Evolutionary conservation across 2,797 vertebrate species (phyloP).

Genomic region (Cephalopachus bancanus): DNA sequence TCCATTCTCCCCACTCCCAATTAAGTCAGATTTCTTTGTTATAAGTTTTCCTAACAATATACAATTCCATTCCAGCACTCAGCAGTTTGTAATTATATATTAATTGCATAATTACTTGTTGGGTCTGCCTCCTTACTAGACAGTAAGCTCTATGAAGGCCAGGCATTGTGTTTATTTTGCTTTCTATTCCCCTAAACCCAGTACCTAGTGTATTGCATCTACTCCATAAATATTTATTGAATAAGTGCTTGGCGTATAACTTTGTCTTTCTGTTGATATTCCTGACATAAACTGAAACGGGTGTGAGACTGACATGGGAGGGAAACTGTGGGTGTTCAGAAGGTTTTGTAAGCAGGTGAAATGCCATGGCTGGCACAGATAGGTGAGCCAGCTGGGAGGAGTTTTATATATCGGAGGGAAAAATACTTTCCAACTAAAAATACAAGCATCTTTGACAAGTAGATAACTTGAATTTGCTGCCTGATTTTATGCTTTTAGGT

Average conservation of each 20-base stretch:
- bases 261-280: slow-evolving; percentile 57
- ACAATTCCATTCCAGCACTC: not conserved
- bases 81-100: not conserved
- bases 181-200: not conserved
- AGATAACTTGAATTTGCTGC: not conserved
- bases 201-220: not conserved
- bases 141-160: not conserved
- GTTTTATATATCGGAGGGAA: not conserved
- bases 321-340: not conserved
- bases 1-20: not conserved
- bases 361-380: not conserved
- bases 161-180: not conserved
- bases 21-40: not conserved
- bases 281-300: not conserved
- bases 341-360: not conserved
- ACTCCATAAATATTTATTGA: not conserved
- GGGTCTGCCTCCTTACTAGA: not conserved
- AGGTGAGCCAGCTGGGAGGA: not conserved
- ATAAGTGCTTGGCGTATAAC: not conserved
- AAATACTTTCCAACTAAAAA: slow-evolving; percentile 8
- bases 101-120: not conserved
- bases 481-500: slow-evolving; percentile 51
- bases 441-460: not conserved
- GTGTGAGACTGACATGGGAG: not conserved
- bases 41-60: not conserved